Base-by-base conservation (phyloP, 1,140 invertebrate species). In the Heliconius hermathena region DNA sequence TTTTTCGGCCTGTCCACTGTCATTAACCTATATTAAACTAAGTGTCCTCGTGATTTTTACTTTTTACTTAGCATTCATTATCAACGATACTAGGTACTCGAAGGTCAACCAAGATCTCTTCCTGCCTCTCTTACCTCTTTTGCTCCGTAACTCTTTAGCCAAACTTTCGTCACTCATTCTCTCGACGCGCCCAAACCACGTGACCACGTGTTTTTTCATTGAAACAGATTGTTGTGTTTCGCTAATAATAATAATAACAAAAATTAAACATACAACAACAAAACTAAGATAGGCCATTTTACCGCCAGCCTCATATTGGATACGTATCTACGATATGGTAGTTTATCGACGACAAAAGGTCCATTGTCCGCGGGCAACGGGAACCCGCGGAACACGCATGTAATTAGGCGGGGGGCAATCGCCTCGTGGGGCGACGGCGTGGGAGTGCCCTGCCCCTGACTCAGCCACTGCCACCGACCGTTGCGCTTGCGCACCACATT, bases 371-470 rank as follows among this genome's bases (percentile, higher is more conserved):
- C 54, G 60, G 36, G 38, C 33, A 76, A 46, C 54, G 29, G 74
- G 74, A 57, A 71, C 74, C 74, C 74, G 74, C 74, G 41, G 72
- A 66, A 76, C 77, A 71, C n/a, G 60, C 60, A 33, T 75, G 74
- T 72, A 77, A 81, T 78, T 79, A 79, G 70, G 75, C 66, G 78
- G 71, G 80, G 76, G 80, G 75, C 78, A 78, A 81, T 72, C 72
- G 81, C 52, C 81, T 77, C 49, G 38, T 41, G 60, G 73, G 76
- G 57, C 78, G 80, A 75, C 72, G 77, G 76, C 75, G 78, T 82
- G 70, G 77, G 71, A 75, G 70, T 77, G 74, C 57, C 18, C 72
- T 80, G 74, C 60, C 60, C 26, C 60, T 60, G 60, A 82, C 60
- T 79, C 77, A 82, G 49, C 76, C 77, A 8, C 60, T 66, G 54